phyloP scores from a whole-genome alignment of 1,140 invertebrate genomes.

The Maniola jurtina region DNA sequence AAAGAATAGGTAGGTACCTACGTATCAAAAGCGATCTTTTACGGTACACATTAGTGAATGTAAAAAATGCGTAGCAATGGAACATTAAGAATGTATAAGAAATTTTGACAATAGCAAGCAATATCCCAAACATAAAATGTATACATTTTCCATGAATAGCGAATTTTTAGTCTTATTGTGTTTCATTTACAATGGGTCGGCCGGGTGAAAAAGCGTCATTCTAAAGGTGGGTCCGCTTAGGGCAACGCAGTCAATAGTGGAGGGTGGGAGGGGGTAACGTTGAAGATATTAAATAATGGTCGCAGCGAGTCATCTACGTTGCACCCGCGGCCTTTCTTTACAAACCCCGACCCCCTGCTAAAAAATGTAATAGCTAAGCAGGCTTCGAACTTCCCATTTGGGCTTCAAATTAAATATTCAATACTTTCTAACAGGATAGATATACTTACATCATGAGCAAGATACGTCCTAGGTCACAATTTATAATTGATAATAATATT shows the following conservation, averaged over 20 bases:
- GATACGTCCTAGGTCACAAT: too few relatives aligned
- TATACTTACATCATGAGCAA: neutral
- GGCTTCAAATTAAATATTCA: neutral
- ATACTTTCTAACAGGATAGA: neutral
- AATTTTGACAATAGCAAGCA: constrained; percentile 43
- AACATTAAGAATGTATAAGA: constrained; percentile 28
- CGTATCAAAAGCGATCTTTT: constrained; percentile 15
- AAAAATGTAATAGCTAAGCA: constrained; percentile 4
- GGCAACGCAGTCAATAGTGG: constrained; percentile 20
- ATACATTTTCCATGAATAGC: constrained; percentile 59
- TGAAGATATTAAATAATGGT: constrained; percentile 27
- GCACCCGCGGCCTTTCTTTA: constrained; percentile 2
- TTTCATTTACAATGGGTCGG: constrained; percentile 55
- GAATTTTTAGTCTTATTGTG: constrained; percentile 62
- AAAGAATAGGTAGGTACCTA: constrained; percentile 6
- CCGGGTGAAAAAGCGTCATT: constrained; percentile 44
- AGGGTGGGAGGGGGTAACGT: constrained; percentile 13
- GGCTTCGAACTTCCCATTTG: neutral
- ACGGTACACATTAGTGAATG: constrained; percentile 24
- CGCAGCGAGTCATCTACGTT: constrained; percentile 8
- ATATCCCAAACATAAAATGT: constrained; percentile 50
- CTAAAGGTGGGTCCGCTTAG: constrained; percentile 31
- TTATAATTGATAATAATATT: too few relatives aligned
- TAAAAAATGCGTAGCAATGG: constrained; percentile 26
- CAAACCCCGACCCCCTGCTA: neutral